phyloP scores from a whole-genome alignment of 1,140 invertebrate genomes.

The Zaprionus taronus region DNA sequence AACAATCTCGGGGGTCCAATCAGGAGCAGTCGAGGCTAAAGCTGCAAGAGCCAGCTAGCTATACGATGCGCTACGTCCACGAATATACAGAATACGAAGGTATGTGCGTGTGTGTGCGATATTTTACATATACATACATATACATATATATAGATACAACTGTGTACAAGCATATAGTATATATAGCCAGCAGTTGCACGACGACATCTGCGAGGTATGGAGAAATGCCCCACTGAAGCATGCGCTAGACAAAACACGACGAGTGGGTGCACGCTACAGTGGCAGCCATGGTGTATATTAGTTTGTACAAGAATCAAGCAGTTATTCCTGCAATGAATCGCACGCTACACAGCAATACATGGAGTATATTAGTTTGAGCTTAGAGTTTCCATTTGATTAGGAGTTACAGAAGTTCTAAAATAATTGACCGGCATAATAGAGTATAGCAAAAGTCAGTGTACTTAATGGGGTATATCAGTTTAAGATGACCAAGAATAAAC shows the following conservation, averaged over 20 bases:
- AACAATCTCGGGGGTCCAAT: slow-evolving; percentile 39
- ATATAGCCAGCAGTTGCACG: slow-evolving; percentile 36
- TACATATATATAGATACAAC: slow-evolving; percentile 21
- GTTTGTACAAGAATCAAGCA: neutral
- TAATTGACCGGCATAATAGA: too few species aligned
- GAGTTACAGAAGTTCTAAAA: neutral
- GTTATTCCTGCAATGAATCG: too few species aligned
- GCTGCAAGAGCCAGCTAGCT: slow-evolving; percentile 51
- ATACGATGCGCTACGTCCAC: slow-evolving; percentile 76
- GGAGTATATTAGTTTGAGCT: too few species aligned
- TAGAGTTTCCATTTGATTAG: too few species aligned
- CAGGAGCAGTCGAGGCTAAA: slow-evolving; percentile 28
- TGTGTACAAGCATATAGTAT: slow-evolving; percentile 1
- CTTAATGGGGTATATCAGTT: too few species aligned
- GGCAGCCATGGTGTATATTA: slow-evolving; percentile 4
- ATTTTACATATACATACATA: slow-evolving; percentile 24
- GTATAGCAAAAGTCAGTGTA: too few species aligned
- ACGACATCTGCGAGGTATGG: slow-evolving; percentile 35
- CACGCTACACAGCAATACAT: too few species aligned
- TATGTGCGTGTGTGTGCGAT: slow-evolving; percentile 16
- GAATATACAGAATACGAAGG: slow-evolving; percentile 24
- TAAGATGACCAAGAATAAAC: neutral
- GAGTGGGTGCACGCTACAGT: slow-evolving; percentile 14
- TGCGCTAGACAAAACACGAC: slow-evolving; percentile 43
- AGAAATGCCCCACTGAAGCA: slow-evolving; percentile 58